These are phyloP conservation scores for Cabera pusaria DNA, from an alignment of 2,888 invertebrate species.

Conservation along the genomic window DNA sequence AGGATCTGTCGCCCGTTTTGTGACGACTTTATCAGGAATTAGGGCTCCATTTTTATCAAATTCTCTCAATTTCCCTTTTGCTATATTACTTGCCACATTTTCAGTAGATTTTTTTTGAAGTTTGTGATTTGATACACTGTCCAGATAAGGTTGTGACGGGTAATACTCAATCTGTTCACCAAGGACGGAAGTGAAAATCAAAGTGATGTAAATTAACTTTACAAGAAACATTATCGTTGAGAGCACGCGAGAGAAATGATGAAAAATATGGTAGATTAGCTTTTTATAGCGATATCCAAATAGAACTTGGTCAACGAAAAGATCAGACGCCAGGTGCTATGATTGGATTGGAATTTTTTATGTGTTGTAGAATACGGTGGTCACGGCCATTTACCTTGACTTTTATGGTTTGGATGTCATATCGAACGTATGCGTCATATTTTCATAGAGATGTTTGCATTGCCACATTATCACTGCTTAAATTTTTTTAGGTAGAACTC, in stretches of 20 bases:
- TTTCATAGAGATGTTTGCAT: no score
- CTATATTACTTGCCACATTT: no score
- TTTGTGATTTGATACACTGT: conserved; percentile 3
- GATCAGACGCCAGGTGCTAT: conserved; percentile 69
- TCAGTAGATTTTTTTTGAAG: conserved; percentile 8
- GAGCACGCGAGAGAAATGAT: conserved; percentile 13
- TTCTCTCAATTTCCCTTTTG: conserved; percentile 12
- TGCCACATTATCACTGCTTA: no score
- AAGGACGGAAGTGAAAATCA: conserved; percentile 11
- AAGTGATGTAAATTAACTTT: conserved; percentile 3
- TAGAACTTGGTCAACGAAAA: conserved; percentile 57
- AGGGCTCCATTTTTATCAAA: conserved; percentile 3
- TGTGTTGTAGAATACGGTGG: conserved; percentile 52
- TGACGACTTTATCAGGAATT: conserved; percentile 8
- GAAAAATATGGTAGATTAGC: conserved; percentile 11
- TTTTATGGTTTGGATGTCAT: no score
- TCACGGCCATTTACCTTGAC: conserved; percentile 43
- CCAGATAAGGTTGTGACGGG: conserved; percentile 45
- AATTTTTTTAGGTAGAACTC: no score
- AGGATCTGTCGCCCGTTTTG: conserved; percentile 70
- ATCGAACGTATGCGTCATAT: no score
- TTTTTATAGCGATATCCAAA: conserved; percentile 51
- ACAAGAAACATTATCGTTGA: conserved; percentile 20
- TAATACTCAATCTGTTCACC: conserved; percentile 59
- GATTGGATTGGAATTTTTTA: conserved; percentile 78